Evolutionary conservation across 2,888 invertebrate genomes (phyloP), one percentile per base, ranked within the genome.

Genomic region (Nudaria mundana): DNA sequence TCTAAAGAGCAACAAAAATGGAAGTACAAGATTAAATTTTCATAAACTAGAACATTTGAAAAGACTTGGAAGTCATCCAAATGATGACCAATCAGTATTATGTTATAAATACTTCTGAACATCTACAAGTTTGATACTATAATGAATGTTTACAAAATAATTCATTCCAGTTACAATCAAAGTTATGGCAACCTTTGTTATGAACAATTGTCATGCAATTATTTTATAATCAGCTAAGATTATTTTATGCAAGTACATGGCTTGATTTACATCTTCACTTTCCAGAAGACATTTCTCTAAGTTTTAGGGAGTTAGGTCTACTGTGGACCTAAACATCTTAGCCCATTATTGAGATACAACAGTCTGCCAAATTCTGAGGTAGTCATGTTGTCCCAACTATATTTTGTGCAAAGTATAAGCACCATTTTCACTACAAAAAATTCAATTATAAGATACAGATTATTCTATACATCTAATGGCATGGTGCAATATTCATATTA

Each of bases 361-460:
- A 71, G 72, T 81, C 83, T 81, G 83, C 81, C 82, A 77, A 79
- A 77, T 75, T 63, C 61, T 84, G 85, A 85, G 85, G 85, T 86
- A 86, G 85, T 74, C 63, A 54, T 66, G 76, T 78, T 74, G 69
- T 69, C 57, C 56, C 53, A 66, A 58, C 69, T 59, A 48, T 66
- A 61, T 66, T 71, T 72, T 73, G 73, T 75, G 78, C 70, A 67
- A 40, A 52, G 51, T 55, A 12, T 55, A 64, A 76, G 74, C 75
- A 76, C 74, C 76, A 75, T 66, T 57, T 40, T 55, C 45, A 51
- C 39, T 45, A 54, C 46, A 49, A 46, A 48, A 42, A 48, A 48
- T 50, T 38, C 40, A 48, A 48, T 52, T 15, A 3, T 4, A 15
- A 24, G 11, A 4, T 6, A 10, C 7, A 15, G 6, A 29, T 2